A percentile compares a stretch with the other conserved stretches of the same genome.
Conservation (phyloP, 2,113 vertebrate species). For the Myotis lucifugus region DNA sequence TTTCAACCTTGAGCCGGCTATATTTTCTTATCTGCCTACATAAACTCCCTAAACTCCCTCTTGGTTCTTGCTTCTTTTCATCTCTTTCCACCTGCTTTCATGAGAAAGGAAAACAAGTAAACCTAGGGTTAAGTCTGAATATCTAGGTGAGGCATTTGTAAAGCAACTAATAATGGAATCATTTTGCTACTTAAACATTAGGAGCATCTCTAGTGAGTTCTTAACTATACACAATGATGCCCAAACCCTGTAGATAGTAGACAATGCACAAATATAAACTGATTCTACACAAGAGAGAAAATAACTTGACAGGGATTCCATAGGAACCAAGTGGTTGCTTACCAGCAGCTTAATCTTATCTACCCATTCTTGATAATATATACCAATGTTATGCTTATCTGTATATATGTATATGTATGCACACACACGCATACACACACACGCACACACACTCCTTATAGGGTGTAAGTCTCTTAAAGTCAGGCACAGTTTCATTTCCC, state of each 20-base stretch:
- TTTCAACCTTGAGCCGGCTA: conserved; percentile 20
- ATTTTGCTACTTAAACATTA: conserved; percentile 24
- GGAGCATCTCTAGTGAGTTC: background rate
- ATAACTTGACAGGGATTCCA: conserved; percentile 2
- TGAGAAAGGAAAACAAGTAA: conserved; percentile 51
- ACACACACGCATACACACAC: accelerated
- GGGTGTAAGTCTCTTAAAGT: background rate
- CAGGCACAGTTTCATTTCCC: background rate
- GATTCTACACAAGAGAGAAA: background rate
- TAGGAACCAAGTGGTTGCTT: background rate
- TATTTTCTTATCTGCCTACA: conserved; percentile 57
- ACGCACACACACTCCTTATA: background rate
- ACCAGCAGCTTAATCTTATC: background rate
- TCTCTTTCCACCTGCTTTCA: conserved; percentile 48
- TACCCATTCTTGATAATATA: background rate
- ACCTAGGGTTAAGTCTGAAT: conserved; percentile 46
- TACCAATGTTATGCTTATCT: background rate
- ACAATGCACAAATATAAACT: background rate
- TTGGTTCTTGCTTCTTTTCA: conserved; percentile 44
- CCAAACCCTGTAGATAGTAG: background rate
- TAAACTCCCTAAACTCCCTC: conserved; percentile 39
- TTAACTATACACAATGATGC: background rate
- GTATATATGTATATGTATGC: accelerated
- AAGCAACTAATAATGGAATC: conserved; percentile 31
- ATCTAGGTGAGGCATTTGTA: conserved; percentile 13